Evolutionary conservation across 2,797 vertebrate genomes (phyloP), one percentile per base, ranked within the genome.

Genomic region (Pogoniulus pusillus): DNA sequence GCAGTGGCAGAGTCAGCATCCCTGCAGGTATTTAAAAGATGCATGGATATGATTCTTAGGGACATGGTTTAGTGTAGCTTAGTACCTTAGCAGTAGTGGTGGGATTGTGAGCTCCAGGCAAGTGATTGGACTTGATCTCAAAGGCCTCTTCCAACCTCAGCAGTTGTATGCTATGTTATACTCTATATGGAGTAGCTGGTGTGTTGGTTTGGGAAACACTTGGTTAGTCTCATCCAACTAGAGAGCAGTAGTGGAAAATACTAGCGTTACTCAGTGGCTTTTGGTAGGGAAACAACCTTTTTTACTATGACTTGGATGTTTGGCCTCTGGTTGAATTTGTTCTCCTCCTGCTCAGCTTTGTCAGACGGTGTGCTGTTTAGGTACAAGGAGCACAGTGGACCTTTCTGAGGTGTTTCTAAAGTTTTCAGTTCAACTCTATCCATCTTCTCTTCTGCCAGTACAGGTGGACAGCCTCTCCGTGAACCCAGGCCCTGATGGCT

Each of bases 381-480:
- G 45, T 75, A 14, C 7, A 10, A 37, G 49, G 29, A 49, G 32
- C 59, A n/a, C 49, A 30, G 27, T 15, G 29, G 76, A 27, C 15
- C 35, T 26, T 77, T 62, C 15, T 3, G 71, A 65, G 26, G 20
- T 59, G 19, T 60, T 18, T 68, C 47, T 12, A 3, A 32, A 72
- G 32, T 76, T 53, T 35, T 80, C 37, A 16, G 8, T 47, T 87
- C 1, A 1, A 16, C 20, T 60, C 34, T 22, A 1, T 49, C 13
- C 0, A 0, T 75, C 24, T 53, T 74, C 18, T 87, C 34, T 37
- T 85, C 22, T 89, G 64, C 43, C 10, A 2, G 39, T 90, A 8
- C 85, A 99, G 99, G 99, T 99, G 93, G 99, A 99, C 96, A 99
- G 99, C 94, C 97, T 99, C n/a, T 98, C 99, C 0, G 98, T 99